phyloP scores from a whole-genome alignment of 2,888 invertebrate species.

The Encarsia formosa region DNA sequence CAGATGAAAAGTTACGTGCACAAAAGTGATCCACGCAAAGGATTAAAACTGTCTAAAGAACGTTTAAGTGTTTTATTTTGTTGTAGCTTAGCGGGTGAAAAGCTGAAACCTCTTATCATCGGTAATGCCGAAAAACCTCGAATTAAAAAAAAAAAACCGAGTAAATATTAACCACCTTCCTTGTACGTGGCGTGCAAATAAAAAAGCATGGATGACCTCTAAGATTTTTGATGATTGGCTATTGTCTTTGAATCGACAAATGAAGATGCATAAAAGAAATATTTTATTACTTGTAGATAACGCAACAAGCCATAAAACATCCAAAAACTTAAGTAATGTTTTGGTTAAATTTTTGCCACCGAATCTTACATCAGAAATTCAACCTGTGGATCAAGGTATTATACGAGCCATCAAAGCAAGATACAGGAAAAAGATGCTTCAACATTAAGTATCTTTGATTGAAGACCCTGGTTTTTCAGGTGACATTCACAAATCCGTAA shows the following conservation, averaged over 20 bases:
- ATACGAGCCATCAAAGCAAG: neutral
- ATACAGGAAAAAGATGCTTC: neutral
- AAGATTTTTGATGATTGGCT: neutral
- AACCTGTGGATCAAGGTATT: conserved; percentile 1
- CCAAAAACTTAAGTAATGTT: neutral
- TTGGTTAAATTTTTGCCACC: neutral
- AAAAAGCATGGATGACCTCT: neutral
- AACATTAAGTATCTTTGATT: neutral
- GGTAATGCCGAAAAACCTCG: neutral
- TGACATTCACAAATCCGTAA: neutral
- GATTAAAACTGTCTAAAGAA: neutral
- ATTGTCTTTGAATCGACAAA: neutral
- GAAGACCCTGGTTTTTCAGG: neutral
- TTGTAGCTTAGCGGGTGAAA: neutral
- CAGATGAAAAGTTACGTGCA: neutral
- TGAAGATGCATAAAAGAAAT: neutral
- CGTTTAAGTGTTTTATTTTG: neutral
- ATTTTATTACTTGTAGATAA: neutral
- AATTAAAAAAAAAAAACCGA: neutral
- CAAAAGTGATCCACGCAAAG: neutral
- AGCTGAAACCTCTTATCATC: neutral
- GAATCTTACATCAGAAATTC: neutral
- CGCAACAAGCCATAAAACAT: neutral
- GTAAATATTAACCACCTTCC: neutral
- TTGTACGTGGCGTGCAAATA: neutral